Base-by-base conservation (phyloP, 2,113 vertebrate genomes). In the Parus major region DNA sequence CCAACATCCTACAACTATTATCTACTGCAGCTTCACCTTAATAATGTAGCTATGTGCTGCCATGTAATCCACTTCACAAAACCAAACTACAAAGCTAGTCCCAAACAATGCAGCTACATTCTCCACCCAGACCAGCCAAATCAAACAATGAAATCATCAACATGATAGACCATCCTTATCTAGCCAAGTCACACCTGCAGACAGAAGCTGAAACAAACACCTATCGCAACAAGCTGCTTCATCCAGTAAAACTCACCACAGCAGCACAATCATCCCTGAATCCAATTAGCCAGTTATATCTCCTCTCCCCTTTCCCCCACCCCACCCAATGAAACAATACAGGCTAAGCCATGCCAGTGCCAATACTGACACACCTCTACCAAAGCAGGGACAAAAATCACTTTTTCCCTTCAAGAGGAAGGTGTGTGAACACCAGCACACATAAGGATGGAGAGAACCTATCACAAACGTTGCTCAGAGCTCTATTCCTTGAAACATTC, bases 61-160 rank as follows among this genome's bases (percentile, higher is more conserved):
- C 56, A 29, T 71, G 92, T 39, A 88, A 96, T 92, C 66, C 79
- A 73, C 82, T 89, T 56, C 65, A 76, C 91, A 93, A 91, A 97
- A 90, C 69, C 80, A 25, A 90, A 88, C 95, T 94, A 96, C 90
- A 94, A 96, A 96, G 90, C 92, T 24, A 39, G 79, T 47, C 76
- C 64, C 79, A 96, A 94, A 96, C 92, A 97, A 95, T 82, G 80
- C 69, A 88, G 80, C 90, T 86, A 75, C 93, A 75, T 69, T 94
- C 94, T 94, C 94, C 95, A 95, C 92, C 95, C 88, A 94, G 88
- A 86, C 72, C 92, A 84, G 96, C 92, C 92, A 96, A 97, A 92
- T 94, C 92, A 97, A 95, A 95, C 93, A 97, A 95, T 94, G 94
- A 96, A 96, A 94, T 95, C 93, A 96, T 69, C 90, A 72, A 21